phyloP scores from a whole-genome alignment of 2,888 invertebrate genomes.

The Mimas tiliae region DNA sequence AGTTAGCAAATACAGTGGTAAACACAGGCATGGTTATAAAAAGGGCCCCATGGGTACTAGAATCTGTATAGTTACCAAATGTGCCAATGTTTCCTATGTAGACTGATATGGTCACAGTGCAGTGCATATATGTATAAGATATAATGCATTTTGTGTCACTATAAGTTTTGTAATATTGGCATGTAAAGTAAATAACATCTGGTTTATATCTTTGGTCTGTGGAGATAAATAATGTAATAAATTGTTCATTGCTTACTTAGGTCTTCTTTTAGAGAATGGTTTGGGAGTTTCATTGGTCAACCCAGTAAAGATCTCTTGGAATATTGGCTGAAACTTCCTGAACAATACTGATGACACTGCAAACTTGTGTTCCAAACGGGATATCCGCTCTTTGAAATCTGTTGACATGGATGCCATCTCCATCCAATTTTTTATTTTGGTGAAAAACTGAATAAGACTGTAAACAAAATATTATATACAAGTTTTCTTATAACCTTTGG shows the following conservation, averaged over 20 bases:
- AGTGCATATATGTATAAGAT: too few species aligned
- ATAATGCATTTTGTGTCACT: too few species aligned
- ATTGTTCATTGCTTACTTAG: constrained; percentile 60
- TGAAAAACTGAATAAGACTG: constrained; percentile 96
- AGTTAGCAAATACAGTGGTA: too few species aligned
- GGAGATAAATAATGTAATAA: constrained; percentile 19
- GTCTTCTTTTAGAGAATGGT: constrained; percentile 85
- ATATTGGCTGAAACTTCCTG: constrained; percentile 95
- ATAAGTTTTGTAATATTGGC: not conserved
- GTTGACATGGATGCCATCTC: constrained; percentile 96
- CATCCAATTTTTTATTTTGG: constrained; percentile 97
- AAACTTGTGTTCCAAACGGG: constrained; percentile 94
- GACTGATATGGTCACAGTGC: too few species aligned
- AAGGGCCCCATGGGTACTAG: too few species aligned
- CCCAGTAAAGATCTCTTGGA: constrained; percentile 92
- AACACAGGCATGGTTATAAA: too few species aligned
- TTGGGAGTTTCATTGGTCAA: constrained; percentile 83
- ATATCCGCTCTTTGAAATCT: constrained; percentile 92
- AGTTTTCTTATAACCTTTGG: not conserved
- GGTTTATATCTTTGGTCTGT: too few species aligned
- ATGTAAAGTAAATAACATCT: too few species aligned
- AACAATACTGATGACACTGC: constrained; percentile 97
- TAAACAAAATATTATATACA: constrained; percentile 40
- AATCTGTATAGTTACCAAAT: too few species aligned
- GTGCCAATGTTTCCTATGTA: too few species aligned